phyloP scores from a whole-genome alignment of 2,888 invertebrate species.

The Hirtodrosophila histrioides region DNA sequence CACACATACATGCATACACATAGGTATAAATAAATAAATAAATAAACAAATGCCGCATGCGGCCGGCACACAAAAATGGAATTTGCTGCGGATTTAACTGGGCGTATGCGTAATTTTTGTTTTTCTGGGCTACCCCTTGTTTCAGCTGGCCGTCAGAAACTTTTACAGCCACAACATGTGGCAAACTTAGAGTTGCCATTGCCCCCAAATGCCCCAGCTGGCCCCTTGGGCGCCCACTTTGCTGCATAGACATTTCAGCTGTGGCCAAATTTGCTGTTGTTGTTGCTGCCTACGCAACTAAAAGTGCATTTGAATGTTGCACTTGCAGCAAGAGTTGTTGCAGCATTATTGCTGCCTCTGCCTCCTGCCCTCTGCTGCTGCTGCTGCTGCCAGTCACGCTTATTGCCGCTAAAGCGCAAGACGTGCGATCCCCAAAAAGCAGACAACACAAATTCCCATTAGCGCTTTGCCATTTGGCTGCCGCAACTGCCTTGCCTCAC shows the following conservation, averaged over 20 bases:
- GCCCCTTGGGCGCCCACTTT: too few relatives aligned
- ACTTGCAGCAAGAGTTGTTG: slow-evolving; percentile 22
- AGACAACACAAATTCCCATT: slow-evolving; percentile 75
- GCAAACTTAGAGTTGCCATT: slow-evolving; percentile 51
- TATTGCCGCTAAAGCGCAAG: slow-evolving; percentile 66
- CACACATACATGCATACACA: not conserved
- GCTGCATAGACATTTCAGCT: slow-evolving; percentile 48
- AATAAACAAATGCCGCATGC: slow-evolving; percentile 46
- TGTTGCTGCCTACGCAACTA: slow-evolving; percentile 44
- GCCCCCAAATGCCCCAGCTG: not conserved
- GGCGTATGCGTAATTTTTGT: slow-evolving; percentile 60
- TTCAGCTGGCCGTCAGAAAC: slow-evolving; percentile 25
- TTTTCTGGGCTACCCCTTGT: slow-evolving; percentile 1
- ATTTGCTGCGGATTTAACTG: slow-evolving; percentile 45
- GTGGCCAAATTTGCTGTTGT: slow-evolving; percentile 24
- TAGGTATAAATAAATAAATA: slow-evolving; percentile 24
- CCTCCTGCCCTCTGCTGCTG: slow-evolving; percentile 33
- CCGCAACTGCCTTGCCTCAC: slow-evolving; percentile 3
- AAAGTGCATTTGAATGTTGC: slow-evolving; percentile 54
- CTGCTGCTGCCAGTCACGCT: slow-evolving; percentile 50
- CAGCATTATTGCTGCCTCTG: slow-evolving; percentile 29
- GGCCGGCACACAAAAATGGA: slow-evolving; percentile 28
- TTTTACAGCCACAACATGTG: slow-evolving; percentile 66
- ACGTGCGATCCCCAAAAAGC: slow-evolving; percentile 57
- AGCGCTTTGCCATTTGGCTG: slow-evolving; percentile 62